Evolutionary conservation across 2,113 vertebrate genomes (phyloP).

Genomic region (Stegastes partitus): DNA sequence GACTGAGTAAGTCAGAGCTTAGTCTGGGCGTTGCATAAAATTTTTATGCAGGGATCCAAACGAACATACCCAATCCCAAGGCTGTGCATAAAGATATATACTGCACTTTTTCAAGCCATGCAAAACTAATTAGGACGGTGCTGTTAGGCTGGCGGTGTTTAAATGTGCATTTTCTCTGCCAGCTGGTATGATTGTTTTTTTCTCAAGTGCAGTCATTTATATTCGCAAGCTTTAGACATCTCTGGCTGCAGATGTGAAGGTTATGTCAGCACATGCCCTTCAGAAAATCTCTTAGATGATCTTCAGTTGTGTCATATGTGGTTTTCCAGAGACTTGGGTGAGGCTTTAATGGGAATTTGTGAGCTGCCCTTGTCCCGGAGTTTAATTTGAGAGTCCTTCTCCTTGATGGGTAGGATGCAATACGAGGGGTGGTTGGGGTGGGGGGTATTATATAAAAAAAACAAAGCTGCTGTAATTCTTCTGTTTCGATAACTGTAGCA

Average conservation of each 20-base stretch:
- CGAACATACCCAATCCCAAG: neutral
- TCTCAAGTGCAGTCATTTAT: constrained; percentile 27
- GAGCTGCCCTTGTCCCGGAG: constrained; percentile 28
- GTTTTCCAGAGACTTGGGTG: constrained; percentile 28
- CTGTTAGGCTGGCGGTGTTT: neutral
- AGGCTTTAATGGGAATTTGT: constrained; percentile 42
- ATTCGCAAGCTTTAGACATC: constrained; percentile 24
- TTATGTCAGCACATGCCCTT: constrained; percentile 52
- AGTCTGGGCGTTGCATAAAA: neutral
- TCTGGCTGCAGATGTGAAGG: constrained; percentile 50
- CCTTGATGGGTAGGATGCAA: constrained; percentile 20
- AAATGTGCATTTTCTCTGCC: constrained; percentile 2
- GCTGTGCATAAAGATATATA: neutral
- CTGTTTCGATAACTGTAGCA: neutral
- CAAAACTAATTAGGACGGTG: constrained; percentile 22
- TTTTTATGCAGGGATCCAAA: neutral
- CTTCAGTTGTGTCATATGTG: constrained; percentile 39
- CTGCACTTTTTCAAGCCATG: neutral
- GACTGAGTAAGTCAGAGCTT: neutral
- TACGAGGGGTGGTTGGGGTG: neutral
- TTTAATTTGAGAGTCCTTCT: constrained; percentile 39
- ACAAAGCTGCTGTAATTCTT: neutral
- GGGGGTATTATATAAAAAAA: neutral
- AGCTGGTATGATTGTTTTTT: constrained; percentile 4
- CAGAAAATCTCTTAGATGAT: constrained; percentile 37